These are phyloP conservation scores for Amphibalanus amphitrite DNA, from an alignment of 1,140 invertebrate species.

Conservation along the genomic window DNA sequence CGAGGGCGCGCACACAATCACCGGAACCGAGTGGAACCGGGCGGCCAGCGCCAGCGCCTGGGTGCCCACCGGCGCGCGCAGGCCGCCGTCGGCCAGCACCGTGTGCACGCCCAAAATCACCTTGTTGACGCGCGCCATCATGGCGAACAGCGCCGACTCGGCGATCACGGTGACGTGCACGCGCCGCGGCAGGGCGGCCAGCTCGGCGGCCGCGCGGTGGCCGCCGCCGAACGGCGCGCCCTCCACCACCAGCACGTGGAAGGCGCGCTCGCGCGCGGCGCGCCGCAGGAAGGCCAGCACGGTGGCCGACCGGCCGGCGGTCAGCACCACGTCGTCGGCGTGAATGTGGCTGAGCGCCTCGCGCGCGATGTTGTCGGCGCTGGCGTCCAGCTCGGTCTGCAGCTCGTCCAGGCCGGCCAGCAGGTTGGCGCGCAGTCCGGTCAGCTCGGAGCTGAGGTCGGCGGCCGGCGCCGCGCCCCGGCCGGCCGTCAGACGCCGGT, in stretches of 20 bases:
- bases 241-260: slow-evolving; percentile 74
- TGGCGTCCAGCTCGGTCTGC: slow-evolving; percentile 59
- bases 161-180: slow-evolving; percentile 45
- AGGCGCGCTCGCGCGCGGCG: slow-evolving; percentile 50
- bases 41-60: slow-evolving; percentile 68
- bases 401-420: slow-evolving; percentile 61
- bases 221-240: slow-evolving; percentile 54
- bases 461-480: background rate
- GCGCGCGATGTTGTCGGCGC: slow-evolving; percentile 57
- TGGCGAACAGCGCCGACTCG: slow-evolving; percentile 65
- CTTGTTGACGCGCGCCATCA: slow-evolving; percentile 90
- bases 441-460: background rate
- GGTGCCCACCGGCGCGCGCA: slow-evolving; percentile 59
- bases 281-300: slow-evolving; percentile 65
- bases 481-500: too few relatives aligned
- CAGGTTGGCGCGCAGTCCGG: slow-evolving; percentile 21
- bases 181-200: slow-evolving; percentile 33
- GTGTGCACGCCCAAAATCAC: slow-evolving; percentile 79
- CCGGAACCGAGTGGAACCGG: slow-evolving; percentile 75
- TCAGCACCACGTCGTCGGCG: slow-evolving; percentile 76
- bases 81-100: slow-evolving; percentile 74
- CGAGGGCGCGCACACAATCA: slow-evolving; percentile 70
- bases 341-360: slow-evolving; percentile 79
- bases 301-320: slow-evolving; percentile 50
- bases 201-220: slow-evolving; percentile 48